Base-by-base conservation (phyloP, 1,140 invertebrate genomes). In the Apocrypta bakeri region DNA sequence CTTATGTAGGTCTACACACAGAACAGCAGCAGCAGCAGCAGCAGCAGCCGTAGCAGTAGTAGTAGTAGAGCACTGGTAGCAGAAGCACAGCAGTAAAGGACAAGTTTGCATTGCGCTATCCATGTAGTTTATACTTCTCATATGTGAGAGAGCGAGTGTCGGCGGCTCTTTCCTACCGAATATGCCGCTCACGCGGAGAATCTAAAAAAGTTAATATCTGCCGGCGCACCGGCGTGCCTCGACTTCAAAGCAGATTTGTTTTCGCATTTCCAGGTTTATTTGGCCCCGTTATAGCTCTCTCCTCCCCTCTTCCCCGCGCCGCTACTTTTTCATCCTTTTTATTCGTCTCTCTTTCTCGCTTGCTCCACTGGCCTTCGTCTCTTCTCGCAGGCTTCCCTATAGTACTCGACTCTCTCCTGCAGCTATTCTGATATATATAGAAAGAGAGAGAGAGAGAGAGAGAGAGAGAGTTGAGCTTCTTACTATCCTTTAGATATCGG, bases 171-270 rank as follows among this genome's bases (percentile, higher is more conserved):
- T 56, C 42, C 83, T 86, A 83, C 74, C 85, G 86, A 85, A 87
- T 56, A 56, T 87, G 85, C 86, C 84, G 86, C 88, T 87, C 87
- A 87, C 87, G 87, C 85, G 71, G 68, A 27, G 88, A 88, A 88
- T 89, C 86, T 88, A 88, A 90, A 89, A 91, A 91, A 89, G 86
- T 90, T 90, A 90, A 90, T 90, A 90, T 90, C 89, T 87, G 82
- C 87, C 86, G 85, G 81, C 85, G 86, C 82, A 79, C 63, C 82
- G 71, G 85, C 86, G 88, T 89, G 89, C 86, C 72, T 76, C 63
- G 88, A 91, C 87, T 90, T 89, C 85, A 88, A 90, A 89, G 87
- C 86, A 88, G 88, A 90, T 89, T 89, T 89, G 87, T 90, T 91
- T 90, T 89, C 87, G 83, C 86, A 85, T 88, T 89, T 90, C 87